Evolutionary conservation across 2,797 vertebrate species (phyloP).

Genomic region (Paramormyrops hopkinsi): DNA sequence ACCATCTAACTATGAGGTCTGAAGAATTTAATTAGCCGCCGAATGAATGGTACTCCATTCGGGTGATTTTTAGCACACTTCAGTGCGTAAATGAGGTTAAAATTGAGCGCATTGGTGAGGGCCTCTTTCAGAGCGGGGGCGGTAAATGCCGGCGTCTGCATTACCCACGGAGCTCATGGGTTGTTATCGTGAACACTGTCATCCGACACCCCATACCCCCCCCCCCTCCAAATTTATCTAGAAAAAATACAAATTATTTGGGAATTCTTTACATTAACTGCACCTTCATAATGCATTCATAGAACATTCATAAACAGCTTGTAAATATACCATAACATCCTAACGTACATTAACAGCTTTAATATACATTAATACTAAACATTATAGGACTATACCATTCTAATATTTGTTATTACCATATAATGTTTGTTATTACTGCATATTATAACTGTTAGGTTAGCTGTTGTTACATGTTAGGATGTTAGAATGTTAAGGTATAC

Average conservation of each 20-base stretch:
- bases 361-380: not conserved
- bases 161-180: not conserved
- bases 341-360: not conserved
- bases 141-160: not conserved
- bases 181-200: not conserved
- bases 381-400: not conserved
- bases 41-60: not conserved
- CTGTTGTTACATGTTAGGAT: not conserved
- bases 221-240: not conserved
- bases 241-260: not conserved
- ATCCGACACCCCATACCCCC: not conserved
- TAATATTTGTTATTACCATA: not conserved
- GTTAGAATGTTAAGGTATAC: not conserved
- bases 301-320: not conserved
- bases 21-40: not conserved
- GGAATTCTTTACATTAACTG: not conserved
- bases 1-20: not conserved
- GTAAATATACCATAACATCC: not conserved
- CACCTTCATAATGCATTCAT: not conserved
- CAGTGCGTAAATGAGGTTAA: constrained; percentile 11
- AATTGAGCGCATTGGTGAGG: not conserved
- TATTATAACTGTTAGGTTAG: not conserved
- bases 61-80: constrained; percentile 2
- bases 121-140: not conserved
- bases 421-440: not conserved